phyloP scores from a whole-genome alignment of 30 jellyfish, hydroid and myxozoan genomes.

The Phacellophora camtschatica region DNA sequence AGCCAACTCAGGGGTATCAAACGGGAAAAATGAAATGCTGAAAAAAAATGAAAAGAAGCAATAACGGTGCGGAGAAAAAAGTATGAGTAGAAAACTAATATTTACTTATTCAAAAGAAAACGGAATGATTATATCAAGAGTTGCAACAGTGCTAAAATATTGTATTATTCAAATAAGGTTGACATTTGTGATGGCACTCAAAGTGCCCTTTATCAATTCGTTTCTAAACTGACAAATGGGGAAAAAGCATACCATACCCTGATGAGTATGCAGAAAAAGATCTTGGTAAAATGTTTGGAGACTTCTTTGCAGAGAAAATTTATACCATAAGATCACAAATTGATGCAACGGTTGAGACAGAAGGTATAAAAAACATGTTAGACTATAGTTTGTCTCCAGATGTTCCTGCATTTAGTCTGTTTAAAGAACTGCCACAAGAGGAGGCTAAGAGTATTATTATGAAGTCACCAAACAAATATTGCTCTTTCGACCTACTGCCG shows the following conservation, averaged over 20 bases:
- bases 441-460: too few relatives aligned
- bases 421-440: too few relatives aligned
- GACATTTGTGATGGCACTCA: background rate
- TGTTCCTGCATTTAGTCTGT: too few relatives aligned
- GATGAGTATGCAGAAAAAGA: conserved; percentile 15
- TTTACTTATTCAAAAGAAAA: background rate
- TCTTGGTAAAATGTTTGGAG: conserved; percentile 17
- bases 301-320: too few relatives aligned
- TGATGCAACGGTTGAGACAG: too few relatives aligned
- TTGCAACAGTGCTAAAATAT: background rate
- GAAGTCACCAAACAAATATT: background rate
- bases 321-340: too few relatives aligned
- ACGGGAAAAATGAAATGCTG: conserved; percentile 7
- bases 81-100: too few relatives aligned
- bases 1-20: conserved; percentile 7
- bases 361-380: too few relatives aligned
- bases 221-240: conserved; percentile 29
- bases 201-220: background rate
- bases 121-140: background rate
- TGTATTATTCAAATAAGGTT: background rate
- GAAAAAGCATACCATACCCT: conserved; percentile 29
- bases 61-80: background rate
- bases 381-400: too few relatives aligned
- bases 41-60: background rate
- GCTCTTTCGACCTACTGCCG: too few relatives aligned